phyloP scores from a whole-genome alignment of 2,113 vertebrate species.

The Cinclus cinclus region DNA sequence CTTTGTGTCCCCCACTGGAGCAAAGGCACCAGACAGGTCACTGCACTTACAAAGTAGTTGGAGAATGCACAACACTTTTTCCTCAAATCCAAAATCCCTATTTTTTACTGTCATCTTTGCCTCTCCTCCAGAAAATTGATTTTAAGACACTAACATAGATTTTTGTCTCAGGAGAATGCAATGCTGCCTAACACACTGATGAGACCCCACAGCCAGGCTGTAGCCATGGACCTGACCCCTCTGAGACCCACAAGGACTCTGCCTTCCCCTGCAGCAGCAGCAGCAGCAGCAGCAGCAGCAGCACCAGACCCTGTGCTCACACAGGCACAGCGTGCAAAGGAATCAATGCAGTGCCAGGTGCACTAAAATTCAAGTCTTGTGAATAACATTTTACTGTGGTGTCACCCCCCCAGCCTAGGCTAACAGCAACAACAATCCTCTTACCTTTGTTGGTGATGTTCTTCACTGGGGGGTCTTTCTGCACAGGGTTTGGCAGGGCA shows the following conservation, averaged over 20 bases:
- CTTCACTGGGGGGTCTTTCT: conserved; percentile 52
- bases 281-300: background rate
- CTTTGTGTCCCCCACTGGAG: background rate
- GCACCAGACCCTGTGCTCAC: background rate
- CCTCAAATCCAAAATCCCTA: background rate
- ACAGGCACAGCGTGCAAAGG: background rate
- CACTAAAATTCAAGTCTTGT: background rate
- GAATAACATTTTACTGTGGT: background rate
- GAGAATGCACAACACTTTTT: background rate
- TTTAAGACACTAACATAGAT: background rate
- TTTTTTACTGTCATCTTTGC: background rate
- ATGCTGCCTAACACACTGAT: rapidly evolving
- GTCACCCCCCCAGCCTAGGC: background rate
- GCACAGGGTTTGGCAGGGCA: conserved; percentile 59
- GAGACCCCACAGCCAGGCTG: background rate
- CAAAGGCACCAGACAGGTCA: background rate
- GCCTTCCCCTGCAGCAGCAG: background rate
- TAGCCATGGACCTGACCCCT: background rate
- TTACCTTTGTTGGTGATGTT: conserved; percentile 55
- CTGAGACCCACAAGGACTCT: rapidly evolving
- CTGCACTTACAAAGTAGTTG: background rate
- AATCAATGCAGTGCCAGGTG: background rate
- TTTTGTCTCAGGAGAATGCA: background rate
- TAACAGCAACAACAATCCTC: background rate
- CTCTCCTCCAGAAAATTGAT: background rate